phyloP scores from a whole-genome alignment of 92 coral and sea anemone species.

The Isaurus tuberculatus region DNA sequence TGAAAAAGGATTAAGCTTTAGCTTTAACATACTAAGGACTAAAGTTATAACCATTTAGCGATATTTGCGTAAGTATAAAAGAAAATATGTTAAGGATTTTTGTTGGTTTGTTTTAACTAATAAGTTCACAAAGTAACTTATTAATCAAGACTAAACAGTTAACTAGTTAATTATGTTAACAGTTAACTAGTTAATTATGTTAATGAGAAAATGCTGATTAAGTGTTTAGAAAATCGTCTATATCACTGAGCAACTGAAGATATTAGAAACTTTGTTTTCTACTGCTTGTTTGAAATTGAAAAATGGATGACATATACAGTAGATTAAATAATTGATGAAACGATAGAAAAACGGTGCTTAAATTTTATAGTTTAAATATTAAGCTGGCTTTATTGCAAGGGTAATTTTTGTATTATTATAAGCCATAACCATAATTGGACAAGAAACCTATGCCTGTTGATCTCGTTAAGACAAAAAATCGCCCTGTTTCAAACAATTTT shows the following conservation, averaged over 20 bases:
- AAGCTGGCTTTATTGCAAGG: background rate
- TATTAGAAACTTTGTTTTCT: background rate
- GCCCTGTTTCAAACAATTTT: background rate
- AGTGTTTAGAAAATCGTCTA: background rate
- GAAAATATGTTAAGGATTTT: too few relatives aligned
- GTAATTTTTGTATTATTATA: background rate
- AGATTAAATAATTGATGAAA: too few relatives aligned
- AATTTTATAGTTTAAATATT: background rate
- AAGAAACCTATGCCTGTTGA: background rate
- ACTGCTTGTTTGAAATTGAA: too few relatives aligned
- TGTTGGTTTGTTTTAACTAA: too few relatives aligned
- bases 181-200: background rate
- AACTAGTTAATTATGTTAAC: background rate
- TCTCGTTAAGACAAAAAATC: background rate
- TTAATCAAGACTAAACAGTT: background rate
- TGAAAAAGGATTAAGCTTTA: too few relatives aligned
- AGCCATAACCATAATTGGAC: background rate
- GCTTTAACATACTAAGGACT: too few relatives aligned
- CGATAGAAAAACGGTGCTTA: too few relatives aligned
- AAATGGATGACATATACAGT: too few relatives aligned
- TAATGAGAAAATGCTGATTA: background rate
- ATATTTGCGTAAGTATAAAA: too few relatives aligned
- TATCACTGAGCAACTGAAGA: background rate
- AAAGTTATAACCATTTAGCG: too few relatives aligned
- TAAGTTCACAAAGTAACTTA: background rate